A percentile compares a stretch with the other conserved stretches of the same genome.
Conservation (phyloP, 2,888 invertebrate species). For the Petrolisthes cinctipes region DNA sequence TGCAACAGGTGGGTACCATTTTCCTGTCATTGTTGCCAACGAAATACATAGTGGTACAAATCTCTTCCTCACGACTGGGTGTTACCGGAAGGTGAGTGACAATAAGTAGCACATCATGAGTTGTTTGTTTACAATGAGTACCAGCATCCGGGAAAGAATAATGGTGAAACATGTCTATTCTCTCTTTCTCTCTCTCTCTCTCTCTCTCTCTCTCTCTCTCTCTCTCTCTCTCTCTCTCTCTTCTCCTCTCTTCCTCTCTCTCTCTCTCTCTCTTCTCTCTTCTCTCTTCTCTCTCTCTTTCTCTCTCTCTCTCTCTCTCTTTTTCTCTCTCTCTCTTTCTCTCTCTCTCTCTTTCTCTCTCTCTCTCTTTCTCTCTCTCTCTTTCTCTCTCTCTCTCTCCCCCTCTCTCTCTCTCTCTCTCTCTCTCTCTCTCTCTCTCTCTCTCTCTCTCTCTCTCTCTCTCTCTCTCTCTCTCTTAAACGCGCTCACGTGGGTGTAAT, state of each 20-base stretch:
- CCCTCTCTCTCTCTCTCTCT: background rate
- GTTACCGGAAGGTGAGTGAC: too few species aligned
- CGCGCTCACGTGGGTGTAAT: background rate
- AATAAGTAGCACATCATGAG: too few species aligned
- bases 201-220: background rate
- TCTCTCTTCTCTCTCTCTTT: background rate
- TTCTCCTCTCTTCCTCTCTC: background rate
- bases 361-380: background rate
- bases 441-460: background rate
- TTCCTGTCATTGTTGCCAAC: too few species aligned
- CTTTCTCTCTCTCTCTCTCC: background rate
- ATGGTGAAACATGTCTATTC: background rate
- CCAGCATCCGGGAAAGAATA: too few species aligned
- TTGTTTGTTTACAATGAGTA: too few species aligned
- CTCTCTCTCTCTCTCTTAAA: background rate
- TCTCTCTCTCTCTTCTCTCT: background rate
- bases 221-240: background rate
- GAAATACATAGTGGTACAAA: too few species aligned
- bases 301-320: background rate
- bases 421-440: background rate
- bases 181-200: background rate
- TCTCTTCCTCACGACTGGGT: too few species aligned
- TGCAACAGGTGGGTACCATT: too few species aligned
- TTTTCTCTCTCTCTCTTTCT: background rate
- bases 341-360: background rate